These are phyloP conservation scores for Forbesichthys agassizii DNA, from an alignment of 2,113 vertebrate species.

Conservation along the genomic window DNA sequence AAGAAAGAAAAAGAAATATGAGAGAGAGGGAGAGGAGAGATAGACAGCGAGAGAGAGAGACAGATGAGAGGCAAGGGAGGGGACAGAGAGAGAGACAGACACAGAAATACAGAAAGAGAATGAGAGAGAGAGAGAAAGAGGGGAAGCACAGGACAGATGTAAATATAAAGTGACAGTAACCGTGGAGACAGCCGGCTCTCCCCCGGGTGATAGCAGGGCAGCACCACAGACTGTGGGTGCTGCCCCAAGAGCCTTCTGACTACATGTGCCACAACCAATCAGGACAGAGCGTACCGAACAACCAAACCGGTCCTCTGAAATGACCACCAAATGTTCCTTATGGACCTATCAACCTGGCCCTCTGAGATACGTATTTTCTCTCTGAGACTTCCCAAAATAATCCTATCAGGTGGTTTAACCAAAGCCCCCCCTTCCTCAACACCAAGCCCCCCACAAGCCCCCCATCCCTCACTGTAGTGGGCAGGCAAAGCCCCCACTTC, in stretches of 20 bases:
- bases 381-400: constrained; percentile 32
- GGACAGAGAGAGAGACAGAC: constrained; percentile 5
- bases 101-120: constrained; percentile 12
- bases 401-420: constrained; percentile 55
- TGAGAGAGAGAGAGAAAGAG: constrained; percentile 12
- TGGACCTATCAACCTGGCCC: neutral
- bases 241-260: constrained; percentile 17
- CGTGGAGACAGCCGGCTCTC: constrained; percentile 33
- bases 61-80: neutral
- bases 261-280: constrained; percentile 33
- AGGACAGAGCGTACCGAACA: neutral
- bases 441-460: too few relatives aligned
- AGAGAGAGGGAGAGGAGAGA: neutral
- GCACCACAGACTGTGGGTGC: constrained; percentile 33
- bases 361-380: constrained; percentile 17
- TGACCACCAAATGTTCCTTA: constrained; percentile 1
- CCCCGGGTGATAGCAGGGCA: constrained; percentile 13
- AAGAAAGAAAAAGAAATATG: neutral
- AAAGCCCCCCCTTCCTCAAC: constrained; percentile 15
- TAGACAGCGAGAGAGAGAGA: constrained; percentile 23
- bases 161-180: constrained; percentile 19
- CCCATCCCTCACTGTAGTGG: constrained; percentile 27
- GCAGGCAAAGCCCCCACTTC: constrained; percentile 44
- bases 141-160: neutral
- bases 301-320: constrained; percentile 6